phyloP scores from a whole-genome alignment of 1,140 invertebrate genomes.

The Conus betulinus region DNA sequence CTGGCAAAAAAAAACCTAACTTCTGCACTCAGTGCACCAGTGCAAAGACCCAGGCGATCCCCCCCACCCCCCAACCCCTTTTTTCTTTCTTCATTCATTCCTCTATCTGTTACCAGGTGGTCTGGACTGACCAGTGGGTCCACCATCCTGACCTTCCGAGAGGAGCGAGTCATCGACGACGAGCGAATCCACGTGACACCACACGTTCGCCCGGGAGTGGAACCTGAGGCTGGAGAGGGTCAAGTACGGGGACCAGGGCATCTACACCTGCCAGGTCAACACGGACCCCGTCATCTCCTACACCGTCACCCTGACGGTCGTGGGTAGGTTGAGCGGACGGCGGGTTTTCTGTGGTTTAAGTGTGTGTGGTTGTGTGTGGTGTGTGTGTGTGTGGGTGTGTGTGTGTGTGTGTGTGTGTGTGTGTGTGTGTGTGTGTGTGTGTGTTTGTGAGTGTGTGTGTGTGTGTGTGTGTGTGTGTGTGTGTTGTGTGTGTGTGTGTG shows the following conservation, averaged over 20 bases:
- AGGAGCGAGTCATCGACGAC: constrained; percentile 67
- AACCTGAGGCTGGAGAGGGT: constrained; percentile 65
- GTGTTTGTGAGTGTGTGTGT: no score
- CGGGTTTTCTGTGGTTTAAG: neutral
- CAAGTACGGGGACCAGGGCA: constrained; percentile 62
- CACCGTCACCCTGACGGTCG: constrained; percentile 66
- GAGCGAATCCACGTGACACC: constrained; percentile 64
- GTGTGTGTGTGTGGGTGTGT: no score
- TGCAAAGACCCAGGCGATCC: no score
- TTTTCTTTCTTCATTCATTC: no score
- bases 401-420: no score
- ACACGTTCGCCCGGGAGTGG: constrained; percentile 65
- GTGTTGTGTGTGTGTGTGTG: no score
- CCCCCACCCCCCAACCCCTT: no score
- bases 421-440: no score
- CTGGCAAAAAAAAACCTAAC: no score
- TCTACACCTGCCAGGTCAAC: constrained; percentile 73
- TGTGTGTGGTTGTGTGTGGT: no score
- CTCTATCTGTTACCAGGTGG: constrained; percentile 25
- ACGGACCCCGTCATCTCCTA: constrained; percentile 71
- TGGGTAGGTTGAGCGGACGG: constrained; percentile 56
- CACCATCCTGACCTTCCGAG: constrained; percentile 57
- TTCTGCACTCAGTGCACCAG: no score
- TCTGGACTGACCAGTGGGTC: constrained; percentile 45
- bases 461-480: no score